phyloP scores from a whole-genome alignment of 2,888 invertebrate genomes.

The Fragum sueziense region DNA sequence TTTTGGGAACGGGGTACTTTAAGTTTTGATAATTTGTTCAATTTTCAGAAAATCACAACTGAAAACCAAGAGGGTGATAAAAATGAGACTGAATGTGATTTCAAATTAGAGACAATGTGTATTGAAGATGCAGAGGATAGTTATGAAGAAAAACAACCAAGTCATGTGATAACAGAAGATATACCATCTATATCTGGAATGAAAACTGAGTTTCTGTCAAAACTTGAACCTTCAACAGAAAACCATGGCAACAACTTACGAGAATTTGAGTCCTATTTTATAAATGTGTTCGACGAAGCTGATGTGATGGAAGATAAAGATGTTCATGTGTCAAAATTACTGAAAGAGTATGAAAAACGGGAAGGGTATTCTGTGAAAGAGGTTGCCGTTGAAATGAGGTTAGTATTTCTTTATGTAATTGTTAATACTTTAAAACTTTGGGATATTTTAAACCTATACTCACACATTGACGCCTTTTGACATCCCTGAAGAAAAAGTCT shows the following conservation, averaged over 20 bases:
- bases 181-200: conserved; percentile 22
- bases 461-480: too few species aligned
- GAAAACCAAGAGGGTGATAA: not conserved
- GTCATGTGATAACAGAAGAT: conserved; percentile 32
- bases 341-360: conserved; percentile 66
- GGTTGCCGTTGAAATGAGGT: not conserved
- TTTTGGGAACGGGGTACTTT: too few species aligned
- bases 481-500: too few species aligned
- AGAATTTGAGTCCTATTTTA: conserved; percentile 63
- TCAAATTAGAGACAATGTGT: conserved; percentile 29
- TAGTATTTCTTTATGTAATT: not conserved
- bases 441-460: not conserved
- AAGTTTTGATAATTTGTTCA: not conserved
- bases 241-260: not conserved
- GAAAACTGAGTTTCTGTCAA: conserved; percentile 12
- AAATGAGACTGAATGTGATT: not conserved
- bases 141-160: not conserved
- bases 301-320: conserved; percentile 28
- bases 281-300: conserved; percentile 74
- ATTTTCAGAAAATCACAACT: not conserved
- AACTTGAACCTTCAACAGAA: not conserved
- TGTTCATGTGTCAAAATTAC: conserved; percentile 66
- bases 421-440: not conserved
- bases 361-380: conserved; percentile 58
- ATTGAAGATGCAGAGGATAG: conserved; percentile 32